These are phyloP conservation scores for Xanthia togata DNA, from an alignment of 2,888 invertebrate species.

Conservation along the genomic window DNA sequence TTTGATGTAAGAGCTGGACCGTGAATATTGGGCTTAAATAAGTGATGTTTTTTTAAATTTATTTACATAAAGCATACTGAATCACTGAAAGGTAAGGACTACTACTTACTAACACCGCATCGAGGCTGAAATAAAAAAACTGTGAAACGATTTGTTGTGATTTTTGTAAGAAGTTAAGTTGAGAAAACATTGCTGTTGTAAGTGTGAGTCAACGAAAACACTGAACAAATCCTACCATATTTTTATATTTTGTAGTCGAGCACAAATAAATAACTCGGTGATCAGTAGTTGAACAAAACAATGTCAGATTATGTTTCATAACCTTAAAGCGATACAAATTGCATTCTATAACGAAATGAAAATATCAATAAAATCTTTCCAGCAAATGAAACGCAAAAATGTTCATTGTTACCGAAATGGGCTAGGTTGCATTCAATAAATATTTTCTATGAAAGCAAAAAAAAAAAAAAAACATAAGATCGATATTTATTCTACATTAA, in stretches of 20 bases:
- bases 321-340: background rate
- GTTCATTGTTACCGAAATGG: background rate
- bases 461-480: background rate
- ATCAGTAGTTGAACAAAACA: background rate
- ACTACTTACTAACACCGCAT: background rate
- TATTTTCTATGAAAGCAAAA: background rate
- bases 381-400: background rate
- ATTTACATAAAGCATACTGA: background rate
- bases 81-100: background rate
- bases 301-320: background rate
- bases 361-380: background rate
- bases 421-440: background rate
- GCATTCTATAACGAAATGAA: background rate
- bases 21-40: constrained; percentile 15
- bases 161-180: background rate
- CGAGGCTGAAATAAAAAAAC: background rate
- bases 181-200: background rate
- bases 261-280: background rate
- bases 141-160: background rate
- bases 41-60: background rate
- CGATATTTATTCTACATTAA: background rate
- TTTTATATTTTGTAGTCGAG: background rate
- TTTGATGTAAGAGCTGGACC: constrained; percentile 28
- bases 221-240: background rate
- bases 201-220: background rate